Percentiles rank a stretch among this genome's conserved stretches.
These are phyloP conservation scores for Stenotaenia linearis DNA, from an alignment of 2,888 invertebrate genomes.

Conservation along the genomic window DNA sequence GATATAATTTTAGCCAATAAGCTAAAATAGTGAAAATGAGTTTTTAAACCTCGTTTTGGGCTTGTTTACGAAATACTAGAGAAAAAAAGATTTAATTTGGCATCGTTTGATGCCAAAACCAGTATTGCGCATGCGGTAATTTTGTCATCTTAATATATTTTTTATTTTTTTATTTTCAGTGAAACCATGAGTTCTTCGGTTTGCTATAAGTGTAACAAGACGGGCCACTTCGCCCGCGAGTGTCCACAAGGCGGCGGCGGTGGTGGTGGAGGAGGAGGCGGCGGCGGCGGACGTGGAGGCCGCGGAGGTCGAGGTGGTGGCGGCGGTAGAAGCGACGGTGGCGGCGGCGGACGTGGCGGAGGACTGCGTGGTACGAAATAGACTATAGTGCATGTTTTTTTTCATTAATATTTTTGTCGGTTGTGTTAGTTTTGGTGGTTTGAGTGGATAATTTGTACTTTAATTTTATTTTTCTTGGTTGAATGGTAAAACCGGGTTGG, in stretches of 20 bases:
- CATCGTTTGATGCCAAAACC: background rate
- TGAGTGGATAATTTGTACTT: slow-evolving; percentile 22
- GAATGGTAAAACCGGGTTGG: background rate
- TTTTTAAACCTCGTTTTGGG: background rate
- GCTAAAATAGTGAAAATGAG: background rate
- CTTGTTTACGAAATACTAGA: background rate
- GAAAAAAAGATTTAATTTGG: background rate
- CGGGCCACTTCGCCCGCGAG: slow-evolving; percentile 90
- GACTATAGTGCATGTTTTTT: background rate
- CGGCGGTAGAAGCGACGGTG: slow-evolving; percentile 39
- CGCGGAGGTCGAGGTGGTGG: slow-evolving; percentile 40
- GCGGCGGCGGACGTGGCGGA: slow-evolving; percentile 39
- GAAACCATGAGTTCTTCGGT: slow-evolving; percentile 68
- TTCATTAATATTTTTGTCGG: background rate
- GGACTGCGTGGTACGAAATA: slow-evolving; percentile 19
- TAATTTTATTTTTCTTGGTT: background rate
- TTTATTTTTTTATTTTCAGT: background rate
- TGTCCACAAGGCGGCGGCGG: slow-evolving; percentile 56
- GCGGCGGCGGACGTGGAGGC: slow-evolving; percentile 37
- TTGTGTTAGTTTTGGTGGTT: background rate
- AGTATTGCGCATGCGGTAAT: background rate
- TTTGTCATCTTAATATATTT: background rate
- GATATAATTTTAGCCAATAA: background rate
- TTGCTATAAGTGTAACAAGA: slow-evolving; percentile 88
- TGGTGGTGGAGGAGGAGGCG: slow-evolving; percentile 40